Percentiles rank a stretch among this genome's conserved stretches.
These are phyloP conservation scores for Rostratula benghalensis DNA, from an alignment of 2,113 vertebrate species.

Conservation along the genomic window DNA sequence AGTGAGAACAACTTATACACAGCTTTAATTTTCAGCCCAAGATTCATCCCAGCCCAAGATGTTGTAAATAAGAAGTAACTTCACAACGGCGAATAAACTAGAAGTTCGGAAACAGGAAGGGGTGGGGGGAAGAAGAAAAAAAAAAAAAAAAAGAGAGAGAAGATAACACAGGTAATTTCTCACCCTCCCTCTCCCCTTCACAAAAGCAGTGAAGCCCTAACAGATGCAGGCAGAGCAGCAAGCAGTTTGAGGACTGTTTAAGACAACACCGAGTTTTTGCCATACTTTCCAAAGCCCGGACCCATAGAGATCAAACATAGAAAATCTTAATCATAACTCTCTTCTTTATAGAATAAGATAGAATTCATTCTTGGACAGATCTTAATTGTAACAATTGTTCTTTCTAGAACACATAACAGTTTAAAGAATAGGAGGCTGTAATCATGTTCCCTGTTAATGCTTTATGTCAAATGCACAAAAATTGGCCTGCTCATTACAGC, in stretches of 20 bases:
- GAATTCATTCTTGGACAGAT: neutral
- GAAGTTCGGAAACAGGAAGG: neutral
- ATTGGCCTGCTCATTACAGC: neutral
- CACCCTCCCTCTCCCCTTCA: neutral
- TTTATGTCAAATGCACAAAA: neutral
- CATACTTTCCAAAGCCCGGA: neutral
- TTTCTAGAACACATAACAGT: neutral
- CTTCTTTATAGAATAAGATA: neutral
- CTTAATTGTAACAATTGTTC: neutral
- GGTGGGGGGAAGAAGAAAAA: no score
- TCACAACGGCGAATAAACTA: neutral
- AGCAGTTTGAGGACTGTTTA: neutral
- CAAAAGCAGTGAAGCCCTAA: neutral
- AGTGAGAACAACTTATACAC: neutral
- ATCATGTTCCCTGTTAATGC: neutral
- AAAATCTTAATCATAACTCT: neutral
- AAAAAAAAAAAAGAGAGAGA: neutral
- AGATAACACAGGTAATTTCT: accelerated
- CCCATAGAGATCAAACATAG: neutral
- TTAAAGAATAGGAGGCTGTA: neutral
- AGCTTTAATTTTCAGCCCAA: neutral
- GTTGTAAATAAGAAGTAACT: neutral
- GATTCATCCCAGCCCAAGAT: neutral
- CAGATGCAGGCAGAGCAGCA: neutral
- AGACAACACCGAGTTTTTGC: neutral